Evolutionary conservation across 2,113 vertebrate species (phyloP).

Genomic region (Mirza zaza): DNA sequence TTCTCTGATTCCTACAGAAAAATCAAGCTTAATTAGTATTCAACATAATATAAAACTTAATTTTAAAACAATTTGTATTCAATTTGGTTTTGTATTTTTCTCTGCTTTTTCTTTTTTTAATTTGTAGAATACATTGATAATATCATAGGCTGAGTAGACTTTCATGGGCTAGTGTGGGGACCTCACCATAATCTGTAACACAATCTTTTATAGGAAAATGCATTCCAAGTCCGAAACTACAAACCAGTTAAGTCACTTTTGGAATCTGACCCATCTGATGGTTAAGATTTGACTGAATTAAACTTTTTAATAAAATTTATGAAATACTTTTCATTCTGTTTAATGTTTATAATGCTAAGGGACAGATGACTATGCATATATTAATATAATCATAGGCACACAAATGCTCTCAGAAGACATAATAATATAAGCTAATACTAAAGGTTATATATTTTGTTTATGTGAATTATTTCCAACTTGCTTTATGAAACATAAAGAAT

Average conservation of each 20-base stretch:
- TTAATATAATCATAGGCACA: too few species aligned
- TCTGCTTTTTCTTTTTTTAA: background rate
- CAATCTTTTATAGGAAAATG: background rate
- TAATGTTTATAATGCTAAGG: background rate
- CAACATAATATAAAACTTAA: background rate
- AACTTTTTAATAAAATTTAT: background rate
- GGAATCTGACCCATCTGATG: background rate
- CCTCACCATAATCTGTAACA: fast-evolving
- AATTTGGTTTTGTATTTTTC: background rate
- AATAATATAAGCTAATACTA: background rate
- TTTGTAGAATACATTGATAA: background rate
- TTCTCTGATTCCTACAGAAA: background rate
- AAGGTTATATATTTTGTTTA: background rate
- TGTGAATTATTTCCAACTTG: background rate
- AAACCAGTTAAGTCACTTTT: background rate
- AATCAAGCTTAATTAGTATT: background rate
- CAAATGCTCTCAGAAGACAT: background rate
- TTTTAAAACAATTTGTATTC: background rate
- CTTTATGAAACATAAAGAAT: background rate
- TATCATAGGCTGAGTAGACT: background rate
- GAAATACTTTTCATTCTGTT: background rate
- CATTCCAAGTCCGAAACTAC: background rate
- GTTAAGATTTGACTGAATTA: background rate
- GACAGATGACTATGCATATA: too few species aligned
- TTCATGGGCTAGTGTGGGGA: fast-evolving